Conservation (phyloP, 2,797 vertebrate genomes). For the Vultur gryphus region DNA sequence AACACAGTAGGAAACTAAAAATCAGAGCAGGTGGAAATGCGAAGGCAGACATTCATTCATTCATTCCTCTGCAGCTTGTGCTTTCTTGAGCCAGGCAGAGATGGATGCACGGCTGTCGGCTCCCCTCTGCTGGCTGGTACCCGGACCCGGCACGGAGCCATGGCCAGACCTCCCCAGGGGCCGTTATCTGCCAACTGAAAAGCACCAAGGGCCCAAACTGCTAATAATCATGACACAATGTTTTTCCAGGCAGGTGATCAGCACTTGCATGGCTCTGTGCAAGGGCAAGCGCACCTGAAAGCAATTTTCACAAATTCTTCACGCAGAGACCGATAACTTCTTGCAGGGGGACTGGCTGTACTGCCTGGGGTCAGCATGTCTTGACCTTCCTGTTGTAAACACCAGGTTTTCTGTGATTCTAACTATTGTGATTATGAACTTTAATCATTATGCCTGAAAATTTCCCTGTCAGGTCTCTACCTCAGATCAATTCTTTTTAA, state of each 20-base stretch:
- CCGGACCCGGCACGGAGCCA: accelerated
- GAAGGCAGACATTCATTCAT: neutral
- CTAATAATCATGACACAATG: neutral
- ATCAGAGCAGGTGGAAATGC: neutral
- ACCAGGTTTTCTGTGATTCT: neutral
- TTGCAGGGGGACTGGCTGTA: neutral
- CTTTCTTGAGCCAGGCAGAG: accelerated
- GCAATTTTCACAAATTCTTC: neutral
- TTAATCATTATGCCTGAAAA: neutral
- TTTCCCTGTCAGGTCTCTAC: neutral
- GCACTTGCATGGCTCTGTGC: neutral
- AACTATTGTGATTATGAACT: neutral
- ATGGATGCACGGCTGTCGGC: neutral
- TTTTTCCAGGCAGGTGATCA: neutral
- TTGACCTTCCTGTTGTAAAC: neutral
- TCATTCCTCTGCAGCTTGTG: neutral
- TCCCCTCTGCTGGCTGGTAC: neutral
- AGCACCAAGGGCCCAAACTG: neutral
- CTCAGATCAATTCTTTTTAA: neutral
- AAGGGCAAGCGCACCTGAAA: neutral
- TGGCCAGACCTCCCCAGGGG: neutral
- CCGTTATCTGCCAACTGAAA: neutral
- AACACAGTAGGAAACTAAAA: neutral
- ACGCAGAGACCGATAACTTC: accelerated
- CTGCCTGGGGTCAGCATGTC: neutral